Conservation (phyloP, 2,888 invertebrate genomes). For the Fabriciana adippe region DNA sequence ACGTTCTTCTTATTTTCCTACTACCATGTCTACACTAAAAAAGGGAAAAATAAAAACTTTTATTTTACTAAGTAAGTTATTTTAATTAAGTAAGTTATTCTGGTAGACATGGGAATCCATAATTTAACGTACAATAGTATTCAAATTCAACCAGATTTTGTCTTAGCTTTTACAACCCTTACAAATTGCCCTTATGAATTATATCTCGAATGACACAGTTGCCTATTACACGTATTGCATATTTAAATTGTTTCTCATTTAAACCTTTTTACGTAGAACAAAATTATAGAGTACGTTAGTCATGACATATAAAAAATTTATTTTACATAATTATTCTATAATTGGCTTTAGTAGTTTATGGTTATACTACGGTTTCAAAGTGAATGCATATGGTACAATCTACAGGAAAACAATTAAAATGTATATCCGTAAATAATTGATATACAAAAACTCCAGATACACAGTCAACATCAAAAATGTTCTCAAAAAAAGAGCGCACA, state of each 20-base stretch:
- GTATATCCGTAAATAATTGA: no score
- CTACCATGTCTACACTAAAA: no score
- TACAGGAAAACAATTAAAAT: no score
- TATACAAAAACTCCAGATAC: no score
- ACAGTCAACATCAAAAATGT: no score
- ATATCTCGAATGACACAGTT: not conserved
- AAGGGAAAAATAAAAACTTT: no score
- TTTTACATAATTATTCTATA: not conserved
- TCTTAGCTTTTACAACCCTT: not conserved
- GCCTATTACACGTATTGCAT: not conserved
- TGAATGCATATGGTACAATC: no score
- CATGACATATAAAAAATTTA: not conserved
- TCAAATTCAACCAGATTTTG: not conserved
- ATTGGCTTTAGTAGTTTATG: no score
- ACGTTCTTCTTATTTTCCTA: no score
- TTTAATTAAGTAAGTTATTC: not conserved
- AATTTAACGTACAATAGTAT: not conserved
- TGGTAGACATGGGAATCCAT: not conserved
- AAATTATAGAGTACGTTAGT: not conserved
- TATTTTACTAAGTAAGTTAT: no score
- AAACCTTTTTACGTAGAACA: not conserved
- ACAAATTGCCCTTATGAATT: constrained; percentile 8
- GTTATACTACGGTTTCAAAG: no score
- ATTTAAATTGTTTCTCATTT: constrained; percentile 5
- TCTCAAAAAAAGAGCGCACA: no score